These are phyloP conservation scores for Reticulitermes speratus DNA, from an alignment of 1,140 invertebrate species.

Conservation along the genomic window DNA sequence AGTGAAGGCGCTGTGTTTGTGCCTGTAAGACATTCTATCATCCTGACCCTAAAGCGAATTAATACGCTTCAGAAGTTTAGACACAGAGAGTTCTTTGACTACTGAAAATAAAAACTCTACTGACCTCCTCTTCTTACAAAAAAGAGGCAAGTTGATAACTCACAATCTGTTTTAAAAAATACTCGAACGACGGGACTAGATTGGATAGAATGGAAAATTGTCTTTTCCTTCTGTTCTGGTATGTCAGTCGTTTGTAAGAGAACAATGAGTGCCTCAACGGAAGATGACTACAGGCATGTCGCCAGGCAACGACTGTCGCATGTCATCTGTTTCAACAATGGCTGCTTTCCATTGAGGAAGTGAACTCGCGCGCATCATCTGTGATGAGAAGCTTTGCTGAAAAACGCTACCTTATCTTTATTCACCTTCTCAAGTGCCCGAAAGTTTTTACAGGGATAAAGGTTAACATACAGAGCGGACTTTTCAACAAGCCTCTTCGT, in stretches of 20 bases:
- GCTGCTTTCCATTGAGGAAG: slow-evolving; percentile 10
- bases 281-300: slow-evolving; percentile 5
- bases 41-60: slow-evolving; percentile 5
- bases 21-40: not conserved
- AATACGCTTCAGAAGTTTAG: not conserved
- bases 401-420: not conserved
- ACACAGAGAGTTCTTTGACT: not conserved
- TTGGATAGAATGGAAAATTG: not conserved
- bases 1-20: not conserved
- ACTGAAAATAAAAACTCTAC: not conserved
- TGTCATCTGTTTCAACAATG: slow-evolving; percentile 9
- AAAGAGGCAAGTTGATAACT: not conserved
- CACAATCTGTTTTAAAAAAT: not conserved
- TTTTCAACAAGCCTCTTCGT: too few species aligned
- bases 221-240: slow-evolving; percentile 6
- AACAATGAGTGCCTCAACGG: not conserved
- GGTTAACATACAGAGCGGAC: too few species aligned
- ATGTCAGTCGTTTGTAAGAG: not conserved
- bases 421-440: not conserved
- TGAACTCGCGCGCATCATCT: not conserved
- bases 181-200: not conserved
- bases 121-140: not conserved
- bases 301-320: not conserved
- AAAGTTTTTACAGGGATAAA: not conserved
- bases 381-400: not conserved